Base-by-base conservation (phyloP, 2,113 vertebrate species). In the Bos indicus region DNA sequence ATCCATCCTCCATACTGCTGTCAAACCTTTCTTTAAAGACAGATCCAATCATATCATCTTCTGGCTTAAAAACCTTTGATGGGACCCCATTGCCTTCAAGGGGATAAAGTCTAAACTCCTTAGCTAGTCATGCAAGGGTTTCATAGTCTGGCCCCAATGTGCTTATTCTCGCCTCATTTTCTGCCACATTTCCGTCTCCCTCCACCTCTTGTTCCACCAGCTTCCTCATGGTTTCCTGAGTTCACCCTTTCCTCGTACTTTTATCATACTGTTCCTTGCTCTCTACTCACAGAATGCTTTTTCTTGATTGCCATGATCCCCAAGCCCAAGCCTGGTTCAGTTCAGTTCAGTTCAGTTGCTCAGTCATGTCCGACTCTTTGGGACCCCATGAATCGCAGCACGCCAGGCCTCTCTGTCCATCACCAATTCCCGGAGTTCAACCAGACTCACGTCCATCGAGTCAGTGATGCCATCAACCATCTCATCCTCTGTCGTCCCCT, bases 11-110 rank as follows among this genome's bases (percentile, higher is more conserved):
- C 71, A 80, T 57, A 86, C 15, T 95, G 51, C 62, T 97, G 33
- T 93, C 87, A 89, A 64, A 43, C 83, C 56, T 87, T 54, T 84
- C 59, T 92, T 81, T 94, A 97, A 95, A 97, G 92, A 82, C 21
- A 85, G 59, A 74, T 88, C 40, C 54, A 86, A 74, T 95, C 88
- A 28, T 95, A 60, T 51, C 33, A 88, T 96, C 95, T 26, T 78
- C 21, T 40, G 62, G 14, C n/a, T 95, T 92, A 71, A 89, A 97
- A 97, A 95, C 82, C 56, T 94, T 87, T 90, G 93, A 71, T 88
- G 19, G 46, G 16, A 71, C 28, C 36, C 43, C 40, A 46, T 59
- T 91, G 83, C 19, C 3, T 80, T 59, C 13, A 89, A 84, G n/a
- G 21, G 13, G 57, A 71, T 91, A 40, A 83, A 85, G 43, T 87